phyloP scores from a whole-genome alignment of 2,797 vertebrate species.

The Cetoscarus ocellatus region DNA sequence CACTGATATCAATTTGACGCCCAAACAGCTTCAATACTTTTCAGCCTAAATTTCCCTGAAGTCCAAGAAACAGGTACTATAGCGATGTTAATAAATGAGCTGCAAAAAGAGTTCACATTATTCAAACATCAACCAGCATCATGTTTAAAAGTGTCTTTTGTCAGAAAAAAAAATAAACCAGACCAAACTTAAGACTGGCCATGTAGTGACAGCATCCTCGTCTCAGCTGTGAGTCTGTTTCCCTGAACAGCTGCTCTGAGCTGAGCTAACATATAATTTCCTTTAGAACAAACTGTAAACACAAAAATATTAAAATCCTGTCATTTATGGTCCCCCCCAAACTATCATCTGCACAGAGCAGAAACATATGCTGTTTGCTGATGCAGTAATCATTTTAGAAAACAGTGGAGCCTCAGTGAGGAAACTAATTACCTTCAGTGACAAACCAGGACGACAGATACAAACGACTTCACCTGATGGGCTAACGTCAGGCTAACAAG shows the following conservation, averaged over 20 bases:
- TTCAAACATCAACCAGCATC: no score
- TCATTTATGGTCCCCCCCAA: constrained; percentile 17
- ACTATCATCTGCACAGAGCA: not conserved
- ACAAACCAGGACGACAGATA: constrained; percentile 34
- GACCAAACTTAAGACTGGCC: constrained; percentile 1
- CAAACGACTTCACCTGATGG: constrained; percentile 37
- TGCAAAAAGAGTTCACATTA: no score
- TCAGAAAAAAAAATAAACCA: not conserved
- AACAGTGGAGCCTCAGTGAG: constrained; percentile 13
- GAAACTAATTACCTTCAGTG: constrained; percentile 34
- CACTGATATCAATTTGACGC: no score
- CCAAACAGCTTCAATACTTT: no score
- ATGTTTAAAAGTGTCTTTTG: no score
- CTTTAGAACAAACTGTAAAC: constrained; percentile 35
- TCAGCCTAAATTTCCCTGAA: no score
- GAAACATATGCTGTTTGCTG: constrained; percentile 21
- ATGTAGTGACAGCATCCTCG: constrained; percentile 7
- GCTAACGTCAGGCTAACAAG: constrained; percentile 32
- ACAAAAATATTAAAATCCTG: constrained; percentile 23
- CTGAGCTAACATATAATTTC: constrained; percentile 36
- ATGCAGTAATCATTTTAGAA: constrained; percentile 29
- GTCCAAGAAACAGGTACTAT: no score
- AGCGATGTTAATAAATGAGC: no score
- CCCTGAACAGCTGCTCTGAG: constrained; percentile 6
- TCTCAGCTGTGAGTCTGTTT: constrained; percentile 9